Conservation (phyloP, 37 sponge, comb jelly and placozoan genomes). For the Ephydatia muelleri region DNA sequence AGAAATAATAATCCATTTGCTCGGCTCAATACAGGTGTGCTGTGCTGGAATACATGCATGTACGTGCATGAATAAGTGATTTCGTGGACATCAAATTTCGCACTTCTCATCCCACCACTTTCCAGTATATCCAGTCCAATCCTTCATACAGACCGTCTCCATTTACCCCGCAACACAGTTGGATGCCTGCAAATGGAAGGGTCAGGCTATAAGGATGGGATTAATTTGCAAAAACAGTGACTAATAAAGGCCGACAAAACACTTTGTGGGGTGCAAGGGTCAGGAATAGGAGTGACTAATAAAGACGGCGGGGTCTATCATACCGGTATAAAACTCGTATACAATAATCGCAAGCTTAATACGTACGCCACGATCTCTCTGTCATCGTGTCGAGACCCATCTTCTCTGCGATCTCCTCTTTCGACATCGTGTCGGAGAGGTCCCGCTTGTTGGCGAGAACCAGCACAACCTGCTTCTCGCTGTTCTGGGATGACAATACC, state of each 20-base stretch:
- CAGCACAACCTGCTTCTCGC: not conserved
- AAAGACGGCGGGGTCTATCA: too few species aligned
- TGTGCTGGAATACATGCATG: not conserved
- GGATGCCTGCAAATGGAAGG: not conserved
- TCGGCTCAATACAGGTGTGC: not conserved
- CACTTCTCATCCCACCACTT: not conserved
- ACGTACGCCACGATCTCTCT: not conserved
- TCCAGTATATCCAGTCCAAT: not conserved
- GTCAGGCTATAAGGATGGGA: too few species aligned
- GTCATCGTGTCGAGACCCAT: not conserved
- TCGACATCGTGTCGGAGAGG: not conserved
- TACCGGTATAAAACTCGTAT: too few species aligned
- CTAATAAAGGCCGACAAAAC: too few species aligned
- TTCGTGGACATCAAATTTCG: not conserved
- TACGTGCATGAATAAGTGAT: not conserved
- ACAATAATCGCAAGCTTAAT: too few species aligned
- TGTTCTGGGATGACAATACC: not conserved
- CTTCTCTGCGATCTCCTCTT: not conserved
- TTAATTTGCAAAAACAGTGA: too few species aligned
- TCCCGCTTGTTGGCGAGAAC: not conserved
- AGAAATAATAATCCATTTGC: too few species aligned
- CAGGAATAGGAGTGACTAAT: too few species aligned
- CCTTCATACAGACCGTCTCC: not conserved
- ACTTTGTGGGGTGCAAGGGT: too few species aligned
- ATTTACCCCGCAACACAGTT: not conserved